Evolutionary conservation across 2,797 vertebrate genomes (phyloP).

Genomic region (Bovichtus diacanthus): DNA sequence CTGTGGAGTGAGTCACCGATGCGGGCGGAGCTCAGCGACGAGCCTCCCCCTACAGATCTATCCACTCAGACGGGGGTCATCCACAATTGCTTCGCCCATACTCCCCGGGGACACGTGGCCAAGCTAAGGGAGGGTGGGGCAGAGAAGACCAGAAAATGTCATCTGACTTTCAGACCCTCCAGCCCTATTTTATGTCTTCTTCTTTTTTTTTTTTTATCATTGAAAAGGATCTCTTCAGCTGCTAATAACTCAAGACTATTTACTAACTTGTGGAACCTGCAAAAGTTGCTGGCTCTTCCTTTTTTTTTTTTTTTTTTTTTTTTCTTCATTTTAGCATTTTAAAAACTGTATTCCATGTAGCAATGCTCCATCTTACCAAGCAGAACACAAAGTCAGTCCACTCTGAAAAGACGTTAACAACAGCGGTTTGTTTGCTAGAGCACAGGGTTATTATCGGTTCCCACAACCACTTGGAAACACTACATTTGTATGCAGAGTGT

Average conservation of each 20-base stretch:
- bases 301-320: too few species aligned
- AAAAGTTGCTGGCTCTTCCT: constrained; percentile 67
- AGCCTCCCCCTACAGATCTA: constrained; percentile 25
- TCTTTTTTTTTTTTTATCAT: constrained; percentile 62
- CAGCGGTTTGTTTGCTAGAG: constrained; percentile 44
- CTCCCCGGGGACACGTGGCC: constrained; percentile 50
- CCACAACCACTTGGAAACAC: constrained; percentile 53
- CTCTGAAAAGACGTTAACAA: constrained; percentile 55
- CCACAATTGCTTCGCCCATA: constrained; percentile 37
- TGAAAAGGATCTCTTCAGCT: constrained; percentile 84
- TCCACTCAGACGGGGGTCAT: constrained; percentile 26
- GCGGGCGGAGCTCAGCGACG: constrained; percentile 12
- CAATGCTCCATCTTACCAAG: constrained; percentile 74
- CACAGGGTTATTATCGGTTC: constrained; percentile 56
- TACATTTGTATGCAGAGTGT: constrained; percentile 51
- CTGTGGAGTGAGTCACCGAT: constrained; percentile 90
- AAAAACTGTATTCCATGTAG: constrained; percentile 82
- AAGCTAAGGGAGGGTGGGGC: constrained; percentile 38
- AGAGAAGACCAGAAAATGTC: constrained; percentile 52
- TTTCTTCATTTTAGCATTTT: constrained; percentile 77
- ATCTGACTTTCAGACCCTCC: constrained; percentile 52
- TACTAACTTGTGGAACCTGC: constrained; percentile 80
- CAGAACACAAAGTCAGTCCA: constrained; percentile 58
- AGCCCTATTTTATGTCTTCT: constrained; percentile 48
- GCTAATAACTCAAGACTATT: constrained; percentile 85